Percentiles rank a stretch among this genome's conserved stretches.
These are phyloP conservation scores for Colistium nudipinnis DNA, from an alignment of 2,113 vertebrate species.

Conservation along the genomic window DNA sequence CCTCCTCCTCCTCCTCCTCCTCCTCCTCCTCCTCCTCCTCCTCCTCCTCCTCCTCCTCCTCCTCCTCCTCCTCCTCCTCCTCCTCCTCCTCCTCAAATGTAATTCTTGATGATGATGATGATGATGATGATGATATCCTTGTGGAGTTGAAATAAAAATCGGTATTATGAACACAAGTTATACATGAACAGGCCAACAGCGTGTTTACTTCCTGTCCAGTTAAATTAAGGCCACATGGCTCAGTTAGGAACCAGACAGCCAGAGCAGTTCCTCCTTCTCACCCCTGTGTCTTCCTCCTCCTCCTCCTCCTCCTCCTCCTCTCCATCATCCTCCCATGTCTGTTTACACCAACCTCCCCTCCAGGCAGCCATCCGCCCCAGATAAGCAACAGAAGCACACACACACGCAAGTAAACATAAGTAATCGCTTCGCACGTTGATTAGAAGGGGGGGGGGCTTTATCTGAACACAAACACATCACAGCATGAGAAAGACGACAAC, in stretches of 20 bases:
- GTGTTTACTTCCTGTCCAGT: not conserved
- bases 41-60: too few relatives aligned
- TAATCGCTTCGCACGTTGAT: slow-evolving; percentile 11
- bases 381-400: slow-evolving; percentile 49
- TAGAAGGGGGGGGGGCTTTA: not conserved
- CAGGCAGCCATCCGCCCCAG: slow-evolving; percentile 46
- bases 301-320: not conserved
- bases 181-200: not conserved
- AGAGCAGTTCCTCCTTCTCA: slow-evolving; percentile 12
- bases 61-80: too few relatives aligned
- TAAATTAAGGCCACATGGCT: not conserved
- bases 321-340: slow-evolving; percentile 44
- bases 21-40: too few relatives aligned
- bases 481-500: not conserved
- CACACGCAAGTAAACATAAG: slow-evolving; percentile 2
- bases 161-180: too few relatives aligned
- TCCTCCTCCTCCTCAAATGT: too few relatives aligned
- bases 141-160: too few relatives aligned
- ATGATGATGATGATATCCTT: too few relatives aligned
- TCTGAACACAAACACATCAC: slow-evolving; percentile 15
- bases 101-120: too few relatives aligned
- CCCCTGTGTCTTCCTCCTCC: slow-evolving; percentile 24
- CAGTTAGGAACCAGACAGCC: slow-evolving; percentile 12
- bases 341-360: slow-evolving; percentile 45
- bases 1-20: too few relatives aligned